phyloP scores from a whole-genome alignment of 2,888 invertebrate genomes.

The Nemotelus nigrinus region DNA sequence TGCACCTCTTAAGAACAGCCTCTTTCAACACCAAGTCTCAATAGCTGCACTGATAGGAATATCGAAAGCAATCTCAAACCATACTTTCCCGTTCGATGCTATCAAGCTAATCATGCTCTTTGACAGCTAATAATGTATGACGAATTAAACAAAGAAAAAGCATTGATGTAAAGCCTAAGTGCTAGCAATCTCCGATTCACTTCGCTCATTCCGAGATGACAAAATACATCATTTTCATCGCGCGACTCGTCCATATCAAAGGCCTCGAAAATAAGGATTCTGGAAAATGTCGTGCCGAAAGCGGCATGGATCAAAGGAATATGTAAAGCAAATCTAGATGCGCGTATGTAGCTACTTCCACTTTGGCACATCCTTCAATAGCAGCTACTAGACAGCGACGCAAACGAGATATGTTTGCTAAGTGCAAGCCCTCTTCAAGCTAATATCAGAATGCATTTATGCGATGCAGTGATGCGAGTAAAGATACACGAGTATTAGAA shows the following conservation, averaged over 20 bases:
- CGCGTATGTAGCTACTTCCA: conserved; percentile 39
- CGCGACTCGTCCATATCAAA: neutral
- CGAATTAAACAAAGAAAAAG: conserved; percentile 23
- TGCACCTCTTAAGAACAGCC: too few species aligned
- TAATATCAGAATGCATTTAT: conserved; percentile 45
- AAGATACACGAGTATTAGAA: conserved; percentile 36
- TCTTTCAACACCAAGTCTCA: neutral
- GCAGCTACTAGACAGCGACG: conserved; percentile 22
- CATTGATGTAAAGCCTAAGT: neutral
- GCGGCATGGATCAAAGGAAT: conserved; percentile 32
- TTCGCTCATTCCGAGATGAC: neutral
- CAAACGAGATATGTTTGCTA: conserved; percentile 29
- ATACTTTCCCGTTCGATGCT: conserved; percentile 27
- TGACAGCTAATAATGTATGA: conserved; percentile 30
- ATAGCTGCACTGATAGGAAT: neutral
- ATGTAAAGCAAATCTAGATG: conserved; percentile 30
- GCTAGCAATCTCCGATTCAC: neutral
- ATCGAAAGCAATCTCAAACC: neutral
- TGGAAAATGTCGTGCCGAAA: conserved; percentile 2
- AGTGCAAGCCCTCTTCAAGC: conserved; percentile 37
- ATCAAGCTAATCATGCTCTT: conserved; percentile 45
- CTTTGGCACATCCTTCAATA: conserved; percentile 36
- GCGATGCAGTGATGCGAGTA: conserved; percentile 39
- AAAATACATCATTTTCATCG: neutral
- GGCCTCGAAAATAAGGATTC: conserved; percentile 16